A percentile compares a stretch with the other conserved stretches of the same genome.
Conservation (phyloP, 2,113 vertebrate species). For the Thamnophis sirtalis region DNA sequence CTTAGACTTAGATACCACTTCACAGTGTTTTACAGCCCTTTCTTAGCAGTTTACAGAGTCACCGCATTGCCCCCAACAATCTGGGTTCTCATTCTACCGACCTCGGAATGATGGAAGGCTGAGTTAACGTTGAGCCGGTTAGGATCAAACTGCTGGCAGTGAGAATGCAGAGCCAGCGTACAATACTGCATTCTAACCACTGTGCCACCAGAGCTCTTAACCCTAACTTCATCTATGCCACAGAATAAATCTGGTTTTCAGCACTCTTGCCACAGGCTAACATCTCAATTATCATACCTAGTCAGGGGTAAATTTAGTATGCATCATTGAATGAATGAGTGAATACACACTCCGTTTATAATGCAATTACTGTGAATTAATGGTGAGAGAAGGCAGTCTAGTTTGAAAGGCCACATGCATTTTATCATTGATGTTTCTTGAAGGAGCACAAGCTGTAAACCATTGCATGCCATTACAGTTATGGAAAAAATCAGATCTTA, state of each 20-base stretch:
- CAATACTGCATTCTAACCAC: no score
- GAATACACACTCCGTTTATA: not conserved
- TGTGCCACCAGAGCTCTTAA: no score
- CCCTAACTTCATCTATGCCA: not conserved
- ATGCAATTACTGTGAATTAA: not conserved
- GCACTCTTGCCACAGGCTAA: not conserved
- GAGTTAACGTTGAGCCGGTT: no score
- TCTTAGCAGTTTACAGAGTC: no score
- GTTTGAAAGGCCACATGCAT: not conserved
- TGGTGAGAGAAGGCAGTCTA: not conserved
- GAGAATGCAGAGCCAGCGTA: no score
- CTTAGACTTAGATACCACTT: no score
- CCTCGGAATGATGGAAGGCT: no score
- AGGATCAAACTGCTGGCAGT: no score
- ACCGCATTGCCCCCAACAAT: no score
- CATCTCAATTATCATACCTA: not conserved
- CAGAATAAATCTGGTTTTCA: not conserved
- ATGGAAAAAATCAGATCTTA: not conserved
- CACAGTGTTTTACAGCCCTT: no score
- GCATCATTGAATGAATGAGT: not conserved
- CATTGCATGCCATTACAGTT: not conserved
- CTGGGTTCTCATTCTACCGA: no score
- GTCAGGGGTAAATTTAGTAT: not conserved
- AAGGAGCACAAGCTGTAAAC: not conserved
- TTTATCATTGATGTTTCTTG: not conserved